Base-by-base conservation (phyloP, 2,113 vertebrate genomes). In the Oreochromis aureus region DNA sequence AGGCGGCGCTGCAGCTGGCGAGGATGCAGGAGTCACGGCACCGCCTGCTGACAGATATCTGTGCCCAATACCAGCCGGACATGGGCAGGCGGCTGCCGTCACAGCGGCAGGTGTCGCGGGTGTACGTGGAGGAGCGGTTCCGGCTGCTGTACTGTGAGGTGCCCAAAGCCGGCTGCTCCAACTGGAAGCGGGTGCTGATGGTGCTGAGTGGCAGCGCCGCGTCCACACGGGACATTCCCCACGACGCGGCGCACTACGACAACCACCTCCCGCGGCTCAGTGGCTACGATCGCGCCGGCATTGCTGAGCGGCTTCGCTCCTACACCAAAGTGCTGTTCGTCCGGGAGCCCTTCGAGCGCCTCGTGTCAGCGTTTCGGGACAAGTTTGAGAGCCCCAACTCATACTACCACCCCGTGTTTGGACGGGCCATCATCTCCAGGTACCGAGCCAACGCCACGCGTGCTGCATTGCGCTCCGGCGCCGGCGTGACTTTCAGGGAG, bases 141-240 rank as follows among this genome's bases (percentile, higher is more conserved):
- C 95, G 95, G 2, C 95, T 99, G 82, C 90, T 99, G 5, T 99
- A 99, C 94, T 99, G 98, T 3, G 98, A 99, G 85, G 98, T 99
- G 4, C 98, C 98, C 22, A 99, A 99, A 88, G 98, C 96, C 0
- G 98, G 98, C 79, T 99, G 98, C 93, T 99, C 98, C 18, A 99
- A 99, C 96, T 99, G 98, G 98, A 99, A 99, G 81, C 90, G 98
- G 6, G 97, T 99, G 19, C 96, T 99, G 48, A 98, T 99, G 98
- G 98, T 99, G 41, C 96, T 99, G 1, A 96, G 96, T 0, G 98
- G 98, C 11, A 90, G 96, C 39, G 97, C 98, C 18, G 73, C 94
- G 2, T 97, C 98, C 69, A 96, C 97, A 0, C 88, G 78, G 1
- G 96, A 97, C 3, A 98, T 99, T 16, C 96, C 97, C n/a, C 98